Conservation (phyloP, 1,140 invertebrate genomes). For the Zaprionus gabonicus region DNA sequence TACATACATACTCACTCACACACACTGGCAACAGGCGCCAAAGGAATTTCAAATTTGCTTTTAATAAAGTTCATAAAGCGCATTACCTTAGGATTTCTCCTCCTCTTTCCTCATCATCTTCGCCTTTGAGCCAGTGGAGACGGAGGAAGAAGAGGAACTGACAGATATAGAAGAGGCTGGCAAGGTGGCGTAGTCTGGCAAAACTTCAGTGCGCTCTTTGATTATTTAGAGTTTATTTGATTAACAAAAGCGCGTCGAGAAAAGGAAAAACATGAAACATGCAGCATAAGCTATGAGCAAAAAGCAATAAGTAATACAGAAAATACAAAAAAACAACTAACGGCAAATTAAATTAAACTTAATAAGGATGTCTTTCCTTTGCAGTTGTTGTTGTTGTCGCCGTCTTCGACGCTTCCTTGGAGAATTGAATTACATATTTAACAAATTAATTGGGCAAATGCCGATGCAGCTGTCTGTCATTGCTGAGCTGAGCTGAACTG, state of each 20-base stretch:
- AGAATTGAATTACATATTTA: conserved; percentile 73
- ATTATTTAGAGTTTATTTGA: conserved; percentile 63
- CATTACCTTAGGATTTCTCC: conserved; percentile 30
- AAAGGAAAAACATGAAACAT: conserved; percentile 19
- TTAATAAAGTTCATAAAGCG: conserved; percentile 46
- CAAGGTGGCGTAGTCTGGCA: neutral
- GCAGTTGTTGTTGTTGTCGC: conserved; percentile 13
- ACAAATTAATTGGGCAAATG: conserved; percentile 75
- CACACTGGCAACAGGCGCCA: neutral
- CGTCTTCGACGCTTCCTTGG: conserved; percentile 47
- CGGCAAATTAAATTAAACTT: conserved; percentile 78
- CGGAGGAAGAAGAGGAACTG: neutral
- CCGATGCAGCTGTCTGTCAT: conserved; percentile 43
- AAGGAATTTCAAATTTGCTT: conserved; percentile 27
- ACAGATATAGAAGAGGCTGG: no score
- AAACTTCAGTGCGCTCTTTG: conserved; percentile 46
- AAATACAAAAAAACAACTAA: neutral
- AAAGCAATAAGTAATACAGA: conserved; percentile 31
- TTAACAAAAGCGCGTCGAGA: conserved; percentile 43
- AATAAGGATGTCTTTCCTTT: conserved; percentile 71
- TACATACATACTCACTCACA: neutral
- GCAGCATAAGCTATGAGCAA: conserved; percentile 24
- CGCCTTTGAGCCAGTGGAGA: neutral
- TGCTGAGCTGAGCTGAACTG: conserved; percentile 20
- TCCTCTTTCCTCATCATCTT: neutral